Percentiles rank a stretch among this genome's conserved stretches.
These are phyloP conservation scores for Netelia inedita DNA, from an alignment of 2,888 invertebrate genomes.

Conservation along the genomic window DNA sequence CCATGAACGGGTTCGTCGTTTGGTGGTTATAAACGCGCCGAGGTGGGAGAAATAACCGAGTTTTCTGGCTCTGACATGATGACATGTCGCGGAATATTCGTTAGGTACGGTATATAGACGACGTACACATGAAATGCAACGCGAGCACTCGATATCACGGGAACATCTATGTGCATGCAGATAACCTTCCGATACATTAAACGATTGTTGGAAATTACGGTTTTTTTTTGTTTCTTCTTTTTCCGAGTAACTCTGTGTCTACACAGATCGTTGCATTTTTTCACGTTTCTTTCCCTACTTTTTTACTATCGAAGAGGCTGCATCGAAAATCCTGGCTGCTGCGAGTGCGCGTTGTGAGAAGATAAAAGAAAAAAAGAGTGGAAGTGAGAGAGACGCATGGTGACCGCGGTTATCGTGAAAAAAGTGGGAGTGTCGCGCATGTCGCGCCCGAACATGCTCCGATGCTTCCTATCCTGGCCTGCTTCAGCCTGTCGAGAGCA, in stretches of 20 bases:
- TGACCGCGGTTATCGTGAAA: constrained; percentile 64
- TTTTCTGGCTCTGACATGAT: constrained; percentile 76
- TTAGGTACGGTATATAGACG: not conserved
- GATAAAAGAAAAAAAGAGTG: constrained; percentile 56
- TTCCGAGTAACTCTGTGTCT: not conserved
- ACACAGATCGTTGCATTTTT: not conserved
- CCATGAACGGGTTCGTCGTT: constrained; percentile 61
- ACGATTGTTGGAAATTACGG: no score
- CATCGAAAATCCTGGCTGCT: constrained; percentile 24
- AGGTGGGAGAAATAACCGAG: constrained; percentile 68
- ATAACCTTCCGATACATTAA: no score
- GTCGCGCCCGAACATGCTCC: constrained; percentile 69
- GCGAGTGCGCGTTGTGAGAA: constrained; percentile 65
- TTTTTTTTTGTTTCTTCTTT: not conserved
- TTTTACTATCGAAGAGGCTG: not conserved
- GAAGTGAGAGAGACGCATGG: constrained; percentile 50
- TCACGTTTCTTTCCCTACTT: not conserved
- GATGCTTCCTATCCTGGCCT: constrained; percentile 55
- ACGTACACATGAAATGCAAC: not conserved
- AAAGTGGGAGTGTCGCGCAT: constrained; percentile 77
- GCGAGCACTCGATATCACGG: not conserved
- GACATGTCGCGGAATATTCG: constrained; percentile 67
- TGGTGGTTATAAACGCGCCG: constrained; percentile 53
- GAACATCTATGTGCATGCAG: no score
- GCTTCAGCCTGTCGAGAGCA: constrained; percentile 15